Evolutionary conservation across 2,888 invertebrate species (phyloP).

Genomic region (Eupelmus urozonus): DNA sequence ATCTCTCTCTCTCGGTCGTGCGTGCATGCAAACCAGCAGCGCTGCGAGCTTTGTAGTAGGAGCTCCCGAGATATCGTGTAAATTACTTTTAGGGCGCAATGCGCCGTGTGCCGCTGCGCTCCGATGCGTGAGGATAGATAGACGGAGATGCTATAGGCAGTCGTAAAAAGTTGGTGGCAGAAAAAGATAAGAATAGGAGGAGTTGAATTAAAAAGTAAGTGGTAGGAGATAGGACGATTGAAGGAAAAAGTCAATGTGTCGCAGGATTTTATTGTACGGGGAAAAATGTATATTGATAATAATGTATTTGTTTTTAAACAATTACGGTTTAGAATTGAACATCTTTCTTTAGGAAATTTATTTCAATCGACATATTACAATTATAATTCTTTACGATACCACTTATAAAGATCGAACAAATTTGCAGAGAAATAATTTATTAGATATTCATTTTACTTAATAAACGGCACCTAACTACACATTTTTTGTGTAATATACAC

Average conservation of each 20-base stretch:
- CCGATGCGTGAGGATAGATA: not conserved
- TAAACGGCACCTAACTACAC: too few relatives aligned
- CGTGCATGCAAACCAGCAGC: conserved; percentile 62
- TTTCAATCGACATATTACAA: too few relatives aligned
- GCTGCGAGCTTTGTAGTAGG: not conserved
- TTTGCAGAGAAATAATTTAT: too few relatives aligned
- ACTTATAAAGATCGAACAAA: not conserved
- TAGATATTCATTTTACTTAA: too few relatives aligned
- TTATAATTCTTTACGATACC: too few relatives aligned
- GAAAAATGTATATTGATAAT: not conserved
- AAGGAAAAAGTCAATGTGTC: not conserved
- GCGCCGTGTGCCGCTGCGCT: not conserved
- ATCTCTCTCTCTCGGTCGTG: conserved; percentile 62
- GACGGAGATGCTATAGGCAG: not conserved
- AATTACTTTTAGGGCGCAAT: conserved; percentile 30
- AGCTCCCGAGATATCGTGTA: not conserved
- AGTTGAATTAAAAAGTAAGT: too few relatives aligned
- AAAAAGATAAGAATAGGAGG: too few relatives aligned
- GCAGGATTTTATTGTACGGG: not conserved
- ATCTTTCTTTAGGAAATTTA: not conserved
- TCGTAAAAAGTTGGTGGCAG: not conserved
- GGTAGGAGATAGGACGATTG: too few relatives aligned
- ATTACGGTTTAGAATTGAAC: too few relatives aligned
- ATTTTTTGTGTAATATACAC: too few relatives aligned
- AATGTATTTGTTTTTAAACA: not conserved